A percentile compares a stretch with the other conserved stretches of the same genome.
Conservation (phyloP, 2,888 invertebrate species). For the Xylophagus ater region DNA sequence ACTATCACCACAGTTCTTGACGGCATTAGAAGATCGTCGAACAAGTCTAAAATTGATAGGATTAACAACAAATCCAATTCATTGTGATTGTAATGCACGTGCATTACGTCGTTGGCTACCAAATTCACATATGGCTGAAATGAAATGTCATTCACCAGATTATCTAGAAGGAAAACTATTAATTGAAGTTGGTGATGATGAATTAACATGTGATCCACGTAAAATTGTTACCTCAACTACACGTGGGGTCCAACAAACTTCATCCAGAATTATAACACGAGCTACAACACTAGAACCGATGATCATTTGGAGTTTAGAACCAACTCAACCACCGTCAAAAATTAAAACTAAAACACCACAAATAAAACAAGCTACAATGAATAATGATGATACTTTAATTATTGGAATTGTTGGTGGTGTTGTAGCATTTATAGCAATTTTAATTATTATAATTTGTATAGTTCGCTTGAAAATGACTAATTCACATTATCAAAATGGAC, state of each 20-base stretch:
- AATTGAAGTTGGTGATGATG: constrained; percentile 67
- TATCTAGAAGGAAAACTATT: constrained; percentile 56
- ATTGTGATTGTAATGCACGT: constrained; percentile 74
- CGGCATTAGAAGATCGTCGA: constrained; percentile 69
- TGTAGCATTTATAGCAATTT: constrained; percentile 78
- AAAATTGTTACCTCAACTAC: constrained; percentile 44
- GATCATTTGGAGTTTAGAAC: constrained; percentile 82
- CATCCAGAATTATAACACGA: constrained; percentile 46
- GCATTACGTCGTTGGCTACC: constrained; percentile 71
- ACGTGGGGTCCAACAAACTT: constrained; percentile 29
- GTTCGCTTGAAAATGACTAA: constrained; percentile 63
- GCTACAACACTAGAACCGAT: constrained; percentile 64
- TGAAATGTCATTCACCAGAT: constrained; percentile 59
- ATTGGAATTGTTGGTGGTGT: constrained; percentile 92
- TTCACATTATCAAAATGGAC: constrained; percentile 56
- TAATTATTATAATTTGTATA: constrained; percentile 81
- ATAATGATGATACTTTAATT: constrained; percentile 84
- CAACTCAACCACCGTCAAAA: constrained; percentile 50
- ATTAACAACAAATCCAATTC: constrained; percentile 65
- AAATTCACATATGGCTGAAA: constrained; percentile 48
- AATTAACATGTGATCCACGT: constrained; percentile 63
- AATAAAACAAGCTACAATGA: constrained; percentile 53
- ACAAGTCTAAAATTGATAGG: constrained; percentile 64
- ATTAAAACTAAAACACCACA: constrained; percentile 44
- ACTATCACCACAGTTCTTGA: constrained; percentile 64